phyloP scores from a whole-genome alignment of 2,113 vertebrate species.

The Pangasianodon hypophthalmus region DNA sequence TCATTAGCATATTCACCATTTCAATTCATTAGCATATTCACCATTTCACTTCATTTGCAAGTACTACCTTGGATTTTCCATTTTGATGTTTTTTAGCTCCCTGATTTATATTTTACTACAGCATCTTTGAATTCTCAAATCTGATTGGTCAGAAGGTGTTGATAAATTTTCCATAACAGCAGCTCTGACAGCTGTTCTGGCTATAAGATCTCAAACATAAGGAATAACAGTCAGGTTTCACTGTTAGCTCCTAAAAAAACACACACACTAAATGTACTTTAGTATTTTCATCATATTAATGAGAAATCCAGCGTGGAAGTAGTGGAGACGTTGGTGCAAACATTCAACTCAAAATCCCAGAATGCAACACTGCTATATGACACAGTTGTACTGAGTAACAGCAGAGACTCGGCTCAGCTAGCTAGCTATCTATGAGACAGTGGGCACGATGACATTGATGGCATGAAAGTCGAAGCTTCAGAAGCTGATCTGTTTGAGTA shows the following conservation, averaged over 20 bases:
- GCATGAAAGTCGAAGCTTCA: neutral
- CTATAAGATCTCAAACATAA: neutral
- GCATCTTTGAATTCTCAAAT: neutral
- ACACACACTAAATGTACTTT: neutral
- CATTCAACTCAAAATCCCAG: neutral
- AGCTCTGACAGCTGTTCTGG: neutral
- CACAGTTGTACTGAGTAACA: neutral
- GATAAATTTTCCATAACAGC: too few species aligned
- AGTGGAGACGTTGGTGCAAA: neutral
- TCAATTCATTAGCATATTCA: too few species aligned
- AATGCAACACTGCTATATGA: neutral
- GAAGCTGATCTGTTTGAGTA: neutral
- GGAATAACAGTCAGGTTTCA: neutral
- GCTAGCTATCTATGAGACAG: neutral
- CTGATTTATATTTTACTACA: too few species aligned
- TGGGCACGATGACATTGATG: neutral
- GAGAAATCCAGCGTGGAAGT: neutral
- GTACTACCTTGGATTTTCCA: neutral
- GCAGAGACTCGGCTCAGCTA: too few species aligned
- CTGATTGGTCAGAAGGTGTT: neutral
- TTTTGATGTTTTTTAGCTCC: neutral
- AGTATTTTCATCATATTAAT: too few species aligned
- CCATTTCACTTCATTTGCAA: too few species aligned
- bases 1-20: too few species aligned
- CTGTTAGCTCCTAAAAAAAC: neutral